Percentiles rank a stretch among this genome's conserved stretches.
Conservation (phyloP, 2,888 invertebrate species). For the Drosophila antonietae region DNA sequence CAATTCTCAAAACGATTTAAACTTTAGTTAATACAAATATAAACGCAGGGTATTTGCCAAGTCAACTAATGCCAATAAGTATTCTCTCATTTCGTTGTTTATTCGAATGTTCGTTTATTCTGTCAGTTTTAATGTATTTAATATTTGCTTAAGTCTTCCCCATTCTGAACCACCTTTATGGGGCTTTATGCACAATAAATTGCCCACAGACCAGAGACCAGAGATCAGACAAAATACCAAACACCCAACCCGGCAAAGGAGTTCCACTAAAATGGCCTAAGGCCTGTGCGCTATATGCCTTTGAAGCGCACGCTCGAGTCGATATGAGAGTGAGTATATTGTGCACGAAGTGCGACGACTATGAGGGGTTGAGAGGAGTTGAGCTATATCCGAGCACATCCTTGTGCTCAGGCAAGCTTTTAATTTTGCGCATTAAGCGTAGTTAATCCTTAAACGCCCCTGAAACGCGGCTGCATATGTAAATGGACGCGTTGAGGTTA, state of each 20-base stretch:
- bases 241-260: constrained; percentile 27
- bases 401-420: constrained; percentile 61
- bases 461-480: constrained; percentile 46
- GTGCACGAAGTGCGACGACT: not conserved
- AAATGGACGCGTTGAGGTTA: constrained; percentile 34
- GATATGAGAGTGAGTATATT: constrained; percentile 11
- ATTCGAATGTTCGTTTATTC: constrained; percentile 47
- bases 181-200: constrained; percentile 72
- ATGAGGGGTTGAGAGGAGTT: constrained; percentile 31
- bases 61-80: not conserved
- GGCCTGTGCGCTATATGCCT: constrained; percentile 62
- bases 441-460: constrained; percentile 68
- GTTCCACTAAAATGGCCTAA: constrained; percentile 64
- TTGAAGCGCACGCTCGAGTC: constrained; percentile 55
- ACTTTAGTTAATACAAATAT: not conserved
- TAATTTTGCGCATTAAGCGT: constrained; percentile 78
- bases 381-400: constrained; percentile 31
- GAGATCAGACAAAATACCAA: constrained; percentile 6
- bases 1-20: not conserved
- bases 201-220: constrained; percentile 26
- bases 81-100: constrained; percentile 22
- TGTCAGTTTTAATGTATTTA: constrained; percentile 77
- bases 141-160: constrained; percentile 64
- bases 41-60: not conserved
- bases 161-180: constrained; percentile 55